These are phyloP conservation scores for Nycticryphes semicollaris DNA, from an alignment of 2,113 vertebrate species.

Conservation along the genomic window DNA sequence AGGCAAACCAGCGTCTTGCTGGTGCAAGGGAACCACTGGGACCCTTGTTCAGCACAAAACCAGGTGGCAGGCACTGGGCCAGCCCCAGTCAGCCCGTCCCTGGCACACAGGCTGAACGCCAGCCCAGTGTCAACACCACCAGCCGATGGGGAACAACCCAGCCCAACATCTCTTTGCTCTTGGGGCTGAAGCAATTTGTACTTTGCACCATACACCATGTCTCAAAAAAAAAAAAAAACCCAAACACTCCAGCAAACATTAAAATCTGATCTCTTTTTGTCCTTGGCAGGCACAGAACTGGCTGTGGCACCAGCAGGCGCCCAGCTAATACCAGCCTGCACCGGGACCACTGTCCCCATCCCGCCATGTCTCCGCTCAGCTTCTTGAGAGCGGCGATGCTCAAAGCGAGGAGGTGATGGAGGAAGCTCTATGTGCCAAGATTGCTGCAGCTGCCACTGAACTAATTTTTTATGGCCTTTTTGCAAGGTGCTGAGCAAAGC, in stretches of 20 bases:
- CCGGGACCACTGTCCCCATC: background rate
- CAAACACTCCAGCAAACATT: background rate
- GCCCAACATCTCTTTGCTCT: background rate
- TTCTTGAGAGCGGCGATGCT: accelerated
- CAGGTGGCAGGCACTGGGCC: accelerated
- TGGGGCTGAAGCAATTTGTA: background rate
- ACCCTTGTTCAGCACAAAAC: background rate
- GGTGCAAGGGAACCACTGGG: accelerated
- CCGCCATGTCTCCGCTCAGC: accelerated
- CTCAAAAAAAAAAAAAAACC: background rate
- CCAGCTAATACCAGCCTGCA: background rate
- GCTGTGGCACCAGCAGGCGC: background rate
- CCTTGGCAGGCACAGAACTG: background rate
- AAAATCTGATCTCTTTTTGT: background rate
- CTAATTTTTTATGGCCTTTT: background rate
- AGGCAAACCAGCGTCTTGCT: background rate
- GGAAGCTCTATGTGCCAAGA: background rate
- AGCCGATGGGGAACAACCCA: background rate
- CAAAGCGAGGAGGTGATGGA: background rate
- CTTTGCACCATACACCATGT: background rate
- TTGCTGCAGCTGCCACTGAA: accelerated
- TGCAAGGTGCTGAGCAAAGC: background rate
- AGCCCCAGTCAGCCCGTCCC: background rate
- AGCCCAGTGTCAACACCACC: accelerated
- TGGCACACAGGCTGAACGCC: accelerated